A percentile compares a stretch with the other conserved stretches of the same genome.
These are phyloP conservation scores for Telmatochromis sp. DNA, from an alignment of 2,113 vertebrate species.

Conservation along the genomic window DNA sequence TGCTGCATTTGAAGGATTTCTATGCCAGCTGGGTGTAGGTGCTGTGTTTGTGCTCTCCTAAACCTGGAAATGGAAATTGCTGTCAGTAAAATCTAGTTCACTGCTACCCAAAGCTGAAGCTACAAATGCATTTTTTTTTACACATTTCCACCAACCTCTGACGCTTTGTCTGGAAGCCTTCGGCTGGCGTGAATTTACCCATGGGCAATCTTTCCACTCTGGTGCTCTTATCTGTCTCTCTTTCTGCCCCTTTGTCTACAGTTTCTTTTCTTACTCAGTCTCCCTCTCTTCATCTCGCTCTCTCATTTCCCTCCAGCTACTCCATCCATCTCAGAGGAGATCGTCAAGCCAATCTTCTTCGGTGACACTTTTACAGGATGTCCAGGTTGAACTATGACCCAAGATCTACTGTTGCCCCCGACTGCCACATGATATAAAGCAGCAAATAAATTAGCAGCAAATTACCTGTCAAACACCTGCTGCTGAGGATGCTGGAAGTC, in stretches of 20 bases:
- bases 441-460: constrained; percentile 56
- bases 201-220: constrained; percentile 2
- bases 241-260: constrained; percentile 23
- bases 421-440: constrained; percentile 42
- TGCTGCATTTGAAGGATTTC: neutral
- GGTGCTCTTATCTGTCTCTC: neutral
- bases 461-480: constrained; percentile 63
- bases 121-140: constrained; percentile 22
- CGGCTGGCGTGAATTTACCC: constrained; percentile 27
- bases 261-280: neutral
- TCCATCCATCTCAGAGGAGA: constrained; percentile 4
- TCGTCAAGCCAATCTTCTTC: constrained; percentile 42
- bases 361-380: constrained; percentile 54
- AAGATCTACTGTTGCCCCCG: neutral
- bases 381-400: constrained; percentile 53
- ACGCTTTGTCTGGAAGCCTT: constrained; percentile 18
- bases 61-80: neutral
- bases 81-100: neutral
- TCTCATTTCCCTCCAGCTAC: neutral
- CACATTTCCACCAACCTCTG: constrained; percentile 6
- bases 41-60: neutral
- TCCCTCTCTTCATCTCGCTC: neutral
- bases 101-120: neutral
- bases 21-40: neutral
- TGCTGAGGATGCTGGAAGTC: constrained; percentile 3